These are phyloP conservation scores for Xenentodon cancila DNA, from an alignment of 2,797 vertebrate genomes.

Conservation along the genomic window DNA sequence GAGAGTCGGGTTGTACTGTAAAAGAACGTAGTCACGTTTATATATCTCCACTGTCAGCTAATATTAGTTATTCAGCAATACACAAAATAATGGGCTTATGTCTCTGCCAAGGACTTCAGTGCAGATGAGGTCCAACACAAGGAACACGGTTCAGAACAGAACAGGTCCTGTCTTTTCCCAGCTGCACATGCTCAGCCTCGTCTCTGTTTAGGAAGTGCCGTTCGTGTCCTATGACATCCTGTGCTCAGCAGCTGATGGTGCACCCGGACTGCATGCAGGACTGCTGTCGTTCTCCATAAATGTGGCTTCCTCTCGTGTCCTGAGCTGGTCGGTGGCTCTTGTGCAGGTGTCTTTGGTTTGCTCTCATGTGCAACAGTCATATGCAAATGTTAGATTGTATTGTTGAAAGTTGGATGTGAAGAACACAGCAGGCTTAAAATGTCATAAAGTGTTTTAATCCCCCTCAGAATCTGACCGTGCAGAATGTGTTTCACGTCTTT, in stretches of 20 bases:
- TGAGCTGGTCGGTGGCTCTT: conserved; percentile 18
- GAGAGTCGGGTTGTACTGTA: no score
- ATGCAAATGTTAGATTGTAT: not conserved
- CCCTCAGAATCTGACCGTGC: not conserved
- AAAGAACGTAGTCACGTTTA: no score
- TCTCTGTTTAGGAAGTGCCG: conserved; percentile 17
- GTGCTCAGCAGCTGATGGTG: conserved; percentile 42
- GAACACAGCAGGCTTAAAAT: not conserved
- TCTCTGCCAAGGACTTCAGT: not conserved
- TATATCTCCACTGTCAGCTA: no score
- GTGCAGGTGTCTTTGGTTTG: not conserved
- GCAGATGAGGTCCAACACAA: no score
- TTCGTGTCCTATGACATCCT: conserved; percentile 27
- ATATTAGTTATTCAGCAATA: not conserved
- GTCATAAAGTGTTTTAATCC: conserved; percentile 12
- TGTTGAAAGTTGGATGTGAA: conserved; percentile 6
- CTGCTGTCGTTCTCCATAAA: conserved; percentile 13
- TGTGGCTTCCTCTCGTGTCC: conserved; percentile 4
- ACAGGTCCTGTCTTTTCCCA: not conserved
- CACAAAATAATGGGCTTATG: not conserved
- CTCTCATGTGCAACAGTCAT: no score
- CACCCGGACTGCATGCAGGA: conserved; percentile 27
- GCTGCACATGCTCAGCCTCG: conserved; percentile 9
- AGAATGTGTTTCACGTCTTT: conserved; percentile 22
- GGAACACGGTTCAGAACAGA: no score